A percentile compares a stretch with the other conserved stretches of the same genome.
Conservation (phyloP, 2,797 vertebrate genomes). For the Eulemur rubriventer region DNA sequence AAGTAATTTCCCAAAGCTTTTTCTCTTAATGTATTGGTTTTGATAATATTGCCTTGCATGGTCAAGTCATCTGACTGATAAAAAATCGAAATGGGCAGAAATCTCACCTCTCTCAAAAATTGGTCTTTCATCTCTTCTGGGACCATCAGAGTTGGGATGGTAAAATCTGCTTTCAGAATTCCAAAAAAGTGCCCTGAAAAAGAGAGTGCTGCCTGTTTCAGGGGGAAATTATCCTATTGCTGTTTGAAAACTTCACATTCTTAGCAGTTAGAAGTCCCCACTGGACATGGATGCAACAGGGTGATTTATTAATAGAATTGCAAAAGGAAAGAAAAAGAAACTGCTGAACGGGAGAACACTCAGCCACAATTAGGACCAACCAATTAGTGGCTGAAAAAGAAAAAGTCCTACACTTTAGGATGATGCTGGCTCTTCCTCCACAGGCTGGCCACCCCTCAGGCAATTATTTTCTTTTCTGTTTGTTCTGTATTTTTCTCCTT, state of each 20-base stretch:
- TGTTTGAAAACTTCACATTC: neutral
- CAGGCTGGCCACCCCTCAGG: neutral
- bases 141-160: neutral
- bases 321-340: neutral
- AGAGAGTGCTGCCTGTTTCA: neutral
- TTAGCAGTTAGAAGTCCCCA: neutral
- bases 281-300: neutral
- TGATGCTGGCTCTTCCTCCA: neutral
- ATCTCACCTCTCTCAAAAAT: conserved; percentile 63
- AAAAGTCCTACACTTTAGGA: neutral
- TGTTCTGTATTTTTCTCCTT: neutral
- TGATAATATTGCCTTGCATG: fast-evolving
- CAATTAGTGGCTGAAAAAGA: neutral
- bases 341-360: neutral
- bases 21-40: neutral
- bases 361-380: neutral
- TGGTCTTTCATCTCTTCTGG: conserved; percentile 54
- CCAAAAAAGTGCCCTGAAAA: conserved; percentile 65
- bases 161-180: conserved; percentile 79
- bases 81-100: neutral
- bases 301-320: neutral
- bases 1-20: neutral
- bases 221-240: neutral
- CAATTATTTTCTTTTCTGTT: neutral
- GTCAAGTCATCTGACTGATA: neutral